Percentiles rank a stretch among this genome's conserved stretches.
phyloP scores from a whole-genome alignment of 2,113 vertebrate genomes.

The Hiodon tergisus region DNA sequence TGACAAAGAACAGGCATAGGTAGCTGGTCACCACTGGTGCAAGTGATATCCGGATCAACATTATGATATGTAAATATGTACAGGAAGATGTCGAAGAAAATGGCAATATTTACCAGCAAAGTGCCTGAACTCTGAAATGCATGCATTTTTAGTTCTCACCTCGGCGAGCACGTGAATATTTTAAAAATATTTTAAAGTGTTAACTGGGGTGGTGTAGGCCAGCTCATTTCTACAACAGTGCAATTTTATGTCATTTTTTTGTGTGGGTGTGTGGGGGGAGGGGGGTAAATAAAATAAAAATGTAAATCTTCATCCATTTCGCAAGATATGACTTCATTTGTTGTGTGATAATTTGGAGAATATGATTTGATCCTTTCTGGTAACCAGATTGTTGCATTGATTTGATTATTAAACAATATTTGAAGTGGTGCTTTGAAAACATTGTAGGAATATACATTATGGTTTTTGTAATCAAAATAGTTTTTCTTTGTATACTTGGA shows the following conservation, averaged over 20 bases:
- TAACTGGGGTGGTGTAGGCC: not conserved
- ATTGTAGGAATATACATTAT: no score
- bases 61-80: constrained; percentile 17
- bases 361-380: no score
- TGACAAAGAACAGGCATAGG: not conserved
- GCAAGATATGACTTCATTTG: not conserved
- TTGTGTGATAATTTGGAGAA: not conserved
- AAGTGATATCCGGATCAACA: not conserved
- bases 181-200: constrained; percentile 3
- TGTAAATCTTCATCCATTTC: not conserved
- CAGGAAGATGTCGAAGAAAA: not conserved
- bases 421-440: no score
- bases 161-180: not conserved
- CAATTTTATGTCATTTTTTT: not conserved
- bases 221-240: not conserved
- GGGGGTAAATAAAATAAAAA: not conserved
- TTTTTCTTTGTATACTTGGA: no score
- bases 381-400: no score
- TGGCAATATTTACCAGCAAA: constrained; percentile 17
- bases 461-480: no score
- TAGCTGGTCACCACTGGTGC: not conserved
- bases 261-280: not conserved
- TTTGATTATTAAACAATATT: no score
- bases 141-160: constrained; percentile 14
- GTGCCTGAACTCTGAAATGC: constrained; percentile 14